Conservation (phyloP, 2,113 vertebrate species). For the Cololabis saira region DNA sequence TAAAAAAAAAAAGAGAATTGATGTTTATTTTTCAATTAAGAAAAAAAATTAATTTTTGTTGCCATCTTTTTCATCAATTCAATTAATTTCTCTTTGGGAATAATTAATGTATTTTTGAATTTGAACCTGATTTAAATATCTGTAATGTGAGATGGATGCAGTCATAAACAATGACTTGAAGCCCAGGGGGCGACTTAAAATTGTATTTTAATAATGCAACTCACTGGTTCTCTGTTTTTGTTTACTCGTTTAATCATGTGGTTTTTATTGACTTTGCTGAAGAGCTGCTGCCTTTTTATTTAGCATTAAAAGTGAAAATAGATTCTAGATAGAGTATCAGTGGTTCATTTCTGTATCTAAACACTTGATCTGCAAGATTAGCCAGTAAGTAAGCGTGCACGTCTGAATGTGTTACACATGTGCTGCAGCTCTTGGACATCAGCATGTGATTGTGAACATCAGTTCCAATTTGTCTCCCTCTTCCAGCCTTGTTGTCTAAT, state of each 20-base stretch:
- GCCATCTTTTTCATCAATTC: not conserved
- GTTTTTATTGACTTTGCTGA: slow-evolving; percentile 58
- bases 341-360: slow-evolving; percentile 47
- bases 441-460: slow-evolving; percentile 71
- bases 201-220: slow-evolving; percentile 42
- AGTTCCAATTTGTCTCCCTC: slow-evolving; percentile 73
- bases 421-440: slow-evolving; percentile 43
- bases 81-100: too few relatives aligned
- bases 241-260: slow-evolving; percentile 24
- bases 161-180: slow-evolving; percentile 12
- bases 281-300: slow-evolving; percentile 56
- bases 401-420: slow-evolving; percentile 23
- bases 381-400: slow-evolving; percentile 17
- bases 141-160: not conserved
- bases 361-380: slow-evolving; percentile 56
- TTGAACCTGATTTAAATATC: too few relatives aligned
- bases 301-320: slow-evolving; percentile 24
- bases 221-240: slow-evolving; percentile 35
- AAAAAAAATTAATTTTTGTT: not conserved
- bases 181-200: slow-evolving; percentile 35
- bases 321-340: slow-evolving; percentile 18
- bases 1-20: too few relatives aligned
- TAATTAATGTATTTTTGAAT: too few relatives aligned
- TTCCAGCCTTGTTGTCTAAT: slow-evolving; percentile 73
- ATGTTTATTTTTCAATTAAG: too few relatives aligned